phyloP scores from a whole-genome alignment of 2,888 invertebrate genomes.

The Ctena decussata region DNA sequence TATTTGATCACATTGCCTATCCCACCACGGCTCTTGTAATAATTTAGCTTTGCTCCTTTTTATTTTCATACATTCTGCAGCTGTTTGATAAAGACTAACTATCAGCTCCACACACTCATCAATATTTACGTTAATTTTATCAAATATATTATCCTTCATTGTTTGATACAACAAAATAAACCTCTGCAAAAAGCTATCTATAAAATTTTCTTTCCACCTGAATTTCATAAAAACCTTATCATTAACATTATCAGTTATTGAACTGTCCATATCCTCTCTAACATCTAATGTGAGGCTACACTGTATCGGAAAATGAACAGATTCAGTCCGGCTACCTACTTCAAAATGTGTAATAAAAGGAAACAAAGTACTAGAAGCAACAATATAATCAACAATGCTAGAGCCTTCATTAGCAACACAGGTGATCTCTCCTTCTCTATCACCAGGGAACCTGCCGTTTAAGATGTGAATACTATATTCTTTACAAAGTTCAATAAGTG shows the following conservation, averaged over 20 bases:
- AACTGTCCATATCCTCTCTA: neutral
- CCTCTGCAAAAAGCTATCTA: neutral
- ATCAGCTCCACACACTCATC: neutral
- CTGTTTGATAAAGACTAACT: neutral
- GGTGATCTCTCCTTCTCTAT: neutral
- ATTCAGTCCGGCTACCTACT: neutral
- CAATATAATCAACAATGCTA: neutral
- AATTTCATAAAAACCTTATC: neutral
- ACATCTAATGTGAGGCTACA: neutral
- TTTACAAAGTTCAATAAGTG: conserved; percentile 13
- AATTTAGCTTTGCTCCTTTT: neutral
- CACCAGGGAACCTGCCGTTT: conserved; percentile 5
- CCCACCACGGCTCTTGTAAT: neutral
- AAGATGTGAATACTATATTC: neutral
- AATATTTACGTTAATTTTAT: neutral
- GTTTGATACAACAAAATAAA: neutral
- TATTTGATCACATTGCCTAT: neutral
- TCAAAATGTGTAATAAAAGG: neutral
- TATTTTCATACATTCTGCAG: neutral
- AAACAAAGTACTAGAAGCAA: neutral
- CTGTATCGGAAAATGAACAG: neutral
- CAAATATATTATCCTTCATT: neutral
- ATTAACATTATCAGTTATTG: neutral
- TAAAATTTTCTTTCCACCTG: neutral
- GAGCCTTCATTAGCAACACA: neutral